phyloP scores from a whole-genome alignment of 2,797 vertebrate genomes.

The Oceanodroma leucorhoa region DNA sequence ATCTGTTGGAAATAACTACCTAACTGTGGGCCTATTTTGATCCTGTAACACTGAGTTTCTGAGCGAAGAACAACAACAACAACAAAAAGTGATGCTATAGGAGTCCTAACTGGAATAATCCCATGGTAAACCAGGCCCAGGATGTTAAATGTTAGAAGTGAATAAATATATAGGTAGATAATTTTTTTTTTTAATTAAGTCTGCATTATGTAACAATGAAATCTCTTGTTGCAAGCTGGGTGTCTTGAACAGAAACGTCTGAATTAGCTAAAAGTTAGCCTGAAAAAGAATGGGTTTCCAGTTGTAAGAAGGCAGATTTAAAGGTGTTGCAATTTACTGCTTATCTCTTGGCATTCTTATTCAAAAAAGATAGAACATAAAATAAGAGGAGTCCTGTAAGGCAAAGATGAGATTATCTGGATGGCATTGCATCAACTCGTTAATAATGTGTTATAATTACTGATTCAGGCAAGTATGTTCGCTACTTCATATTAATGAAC shows the following conservation, averaged over 20 bases:
- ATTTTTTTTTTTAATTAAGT: background rate
- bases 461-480: background rate
- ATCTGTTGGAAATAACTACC: background rate
- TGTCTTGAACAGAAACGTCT: background rate
- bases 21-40: background rate
- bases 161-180: background rate
- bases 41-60: background rate
- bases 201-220: background rate
- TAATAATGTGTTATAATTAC: slow-evolving; percentile 22
- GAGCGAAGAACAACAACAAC: background rate
- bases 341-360: slow-evolving; percentile 11
- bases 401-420: slow-evolving; percentile 7
- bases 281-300: background rate
- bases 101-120: background rate
- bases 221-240: background rate
- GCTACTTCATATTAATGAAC: background rate
- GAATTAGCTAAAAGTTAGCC: background rate
- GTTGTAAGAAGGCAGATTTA: background rate
- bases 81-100: background rate
- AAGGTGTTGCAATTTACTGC: background rate
- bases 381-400: background rate
- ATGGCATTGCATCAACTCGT: background rate
- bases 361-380: background rate
- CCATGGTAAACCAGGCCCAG: background rate
- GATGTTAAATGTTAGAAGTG: background rate